Conservation (phyloP, 2,888 invertebrate genomes). For the Latrodectus elegans region DNA sequence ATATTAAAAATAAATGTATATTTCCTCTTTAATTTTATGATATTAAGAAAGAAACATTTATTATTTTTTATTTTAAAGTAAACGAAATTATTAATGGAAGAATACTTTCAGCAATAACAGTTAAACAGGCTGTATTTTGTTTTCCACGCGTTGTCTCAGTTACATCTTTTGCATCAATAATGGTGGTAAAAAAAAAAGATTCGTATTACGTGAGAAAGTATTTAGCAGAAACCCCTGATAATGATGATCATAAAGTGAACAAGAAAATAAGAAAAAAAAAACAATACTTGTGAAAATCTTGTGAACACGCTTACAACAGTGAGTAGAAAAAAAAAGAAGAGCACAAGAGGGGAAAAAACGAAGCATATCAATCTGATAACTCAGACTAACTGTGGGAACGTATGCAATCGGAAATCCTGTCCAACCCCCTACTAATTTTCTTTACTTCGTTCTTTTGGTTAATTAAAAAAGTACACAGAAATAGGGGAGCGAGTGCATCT, state of each 20-base stretch:
- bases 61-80: too few relatives aligned
- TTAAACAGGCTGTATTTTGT: too few relatives aligned
- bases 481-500: slow-evolving; percentile 24
- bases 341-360: slow-evolving; percentile 22
- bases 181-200: too few relatives aligned
- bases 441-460: slow-evolving; percentile 29
- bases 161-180: too few relatives aligned
- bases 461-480: slow-evolving; percentile 37
- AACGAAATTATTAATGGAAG: too few relatives aligned
- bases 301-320: slow-evolving; percentile 40
- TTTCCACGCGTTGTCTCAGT: too few relatives aligned
- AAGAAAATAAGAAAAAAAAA: slow-evolving; percentile 13
- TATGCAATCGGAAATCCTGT: slow-evolving; percentile 65
- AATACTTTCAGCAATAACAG: too few relatives aligned
- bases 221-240: slow-evolving; percentile 9
- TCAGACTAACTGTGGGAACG: slow-evolving; percentile 60
- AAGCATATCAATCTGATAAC: slow-evolving; percentile 36
- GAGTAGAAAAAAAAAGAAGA: slow-evolving; percentile 18
- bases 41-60: too few relatives aligned
- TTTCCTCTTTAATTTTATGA: too few relatives aligned
- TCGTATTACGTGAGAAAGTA: slow-evolving; percentile 31
- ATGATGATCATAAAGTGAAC: not conserved
- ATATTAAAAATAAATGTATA: too few relatives aligned
- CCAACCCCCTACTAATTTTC: slow-evolving; percentile 55
- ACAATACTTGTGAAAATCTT: slow-evolving; percentile 14